A percentile compares a stretch with the other conserved stretches of the same genome.
Evolutionary conservation across 2,888 invertebrate genomes (phyloP).

Genomic region (Abscondita cerata): DNA sequence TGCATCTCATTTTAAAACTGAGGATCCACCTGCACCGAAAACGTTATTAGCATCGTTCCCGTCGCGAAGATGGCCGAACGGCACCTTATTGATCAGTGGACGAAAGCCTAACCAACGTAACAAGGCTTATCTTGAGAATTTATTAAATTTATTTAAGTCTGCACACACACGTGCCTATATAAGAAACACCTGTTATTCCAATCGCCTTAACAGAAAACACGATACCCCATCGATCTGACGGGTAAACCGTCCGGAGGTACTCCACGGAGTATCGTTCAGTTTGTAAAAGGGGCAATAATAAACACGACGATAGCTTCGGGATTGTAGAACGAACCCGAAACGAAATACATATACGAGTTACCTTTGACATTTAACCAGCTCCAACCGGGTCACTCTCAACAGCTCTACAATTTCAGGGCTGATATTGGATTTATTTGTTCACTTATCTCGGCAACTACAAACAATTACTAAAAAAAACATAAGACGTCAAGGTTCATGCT

Average conservation of each 20-base stretch:
- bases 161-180: constrained; percentile 19
- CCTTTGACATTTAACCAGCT: constrained; percentile 43
- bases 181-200: constrained; percentile 24
- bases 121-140: constrained; percentile 25
- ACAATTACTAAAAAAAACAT: too few species aligned
- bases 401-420: constrained; percentile 32
- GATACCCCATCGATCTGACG: too few species aligned
- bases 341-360: constrained; percentile 25
- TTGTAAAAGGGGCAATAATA: too few species aligned
- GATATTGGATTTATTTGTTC: background rate
- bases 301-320: too few species aligned
- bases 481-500: too few species aligned
- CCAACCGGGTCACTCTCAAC: constrained; percentile 28
- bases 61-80: constrained; percentile 37
- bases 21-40: constrained; percentile 29
- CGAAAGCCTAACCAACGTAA: constrained; percentile 32
- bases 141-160: constrained; percentile 16
- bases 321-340: too few species aligned
- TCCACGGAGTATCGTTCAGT: too few species aligned
- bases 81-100: constrained; percentile 36
- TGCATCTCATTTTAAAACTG: constrained; percentile 23
- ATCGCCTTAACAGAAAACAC: too few species aligned
- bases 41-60: constrained; percentile 16
- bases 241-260: too few species aligned
- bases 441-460: too few species aligned